phyloP scores from a whole-genome alignment of 1,140 invertebrate species.

The Oscheius sp. region DNA sequence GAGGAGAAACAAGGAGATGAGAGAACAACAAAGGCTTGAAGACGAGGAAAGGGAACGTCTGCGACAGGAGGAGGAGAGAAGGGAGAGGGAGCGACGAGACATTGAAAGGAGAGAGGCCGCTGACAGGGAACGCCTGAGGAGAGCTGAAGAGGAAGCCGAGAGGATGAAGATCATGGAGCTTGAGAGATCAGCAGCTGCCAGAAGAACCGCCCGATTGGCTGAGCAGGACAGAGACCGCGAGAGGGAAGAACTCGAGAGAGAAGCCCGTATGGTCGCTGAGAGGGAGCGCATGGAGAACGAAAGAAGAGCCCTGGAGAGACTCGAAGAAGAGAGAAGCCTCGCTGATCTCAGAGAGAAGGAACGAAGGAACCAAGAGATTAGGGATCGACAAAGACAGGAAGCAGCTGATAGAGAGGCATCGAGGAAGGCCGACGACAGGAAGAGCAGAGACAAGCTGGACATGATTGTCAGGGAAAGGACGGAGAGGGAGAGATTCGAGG shows the following conservation, averaged over 20 bases:
- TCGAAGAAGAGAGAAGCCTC: conserved; percentile 49
- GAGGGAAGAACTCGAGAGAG: conserved; percentile 44
- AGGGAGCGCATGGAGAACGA: conserved; percentile 45
- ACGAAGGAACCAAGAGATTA: conserved; percentile 43
- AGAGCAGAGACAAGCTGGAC: conserved; percentile 51
- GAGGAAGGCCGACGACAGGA: conserved; percentile 46
- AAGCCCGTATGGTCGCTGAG: conserved; percentile 48
- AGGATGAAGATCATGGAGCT: conserved; percentile 35
- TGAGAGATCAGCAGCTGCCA: conserved; percentile 45
- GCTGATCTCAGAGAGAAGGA: conserved; percentile 52
- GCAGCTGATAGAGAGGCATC: conserved; percentile 30
- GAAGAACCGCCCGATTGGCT: conserved; percentile 41
- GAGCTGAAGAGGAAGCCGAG: conserved; percentile 28
- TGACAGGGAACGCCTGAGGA: conserved; percentile 42
- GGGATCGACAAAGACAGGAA: conserved; percentile 47
- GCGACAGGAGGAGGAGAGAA: conserved; percentile 24
- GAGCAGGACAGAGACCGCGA: conserved; percentile 44
- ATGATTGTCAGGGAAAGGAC: conserved; percentile 48
- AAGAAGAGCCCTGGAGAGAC: conserved; percentile 43
- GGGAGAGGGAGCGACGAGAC: conserved; percentile 44
- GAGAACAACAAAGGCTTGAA: conserved; percentile 43
- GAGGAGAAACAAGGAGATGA: conserved; percentile 37
- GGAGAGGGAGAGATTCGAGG: conserved; percentile 54
- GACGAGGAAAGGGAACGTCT: conserved; percentile 21
- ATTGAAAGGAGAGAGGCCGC: conserved; percentile 46